Base-by-base conservation (phyloP, 2,888 invertebrate species). In the Tipula vernalis region DNA sequence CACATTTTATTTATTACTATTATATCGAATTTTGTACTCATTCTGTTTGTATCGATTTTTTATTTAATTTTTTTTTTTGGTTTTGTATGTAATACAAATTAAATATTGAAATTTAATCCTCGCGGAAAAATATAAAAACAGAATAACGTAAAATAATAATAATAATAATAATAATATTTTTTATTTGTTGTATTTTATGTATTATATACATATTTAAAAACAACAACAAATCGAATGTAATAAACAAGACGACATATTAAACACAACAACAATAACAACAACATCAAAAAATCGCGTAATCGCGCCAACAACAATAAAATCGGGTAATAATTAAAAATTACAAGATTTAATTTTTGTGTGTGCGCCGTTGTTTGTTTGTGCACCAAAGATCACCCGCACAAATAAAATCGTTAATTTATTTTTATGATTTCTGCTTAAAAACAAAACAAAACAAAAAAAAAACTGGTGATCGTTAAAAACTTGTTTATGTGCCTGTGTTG, bases 311-410 rank as follows among this genome's bases (percentile, higher is more conserved):
- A 57, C 51, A 57, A 57, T 57, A n/a, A 57, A 57, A 57, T 57
- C 15, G 71, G 71, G 71, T 28, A 71, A 71, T 71, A 71, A 71
- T 71, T 71, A 71, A 71, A 71, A 71, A 71, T 71, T 71, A 71
- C 71, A 71, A 71, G 71, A 71, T 2, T 71, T 71, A 71, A 28
- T 28, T 71, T 71, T 28, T 28, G 28, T 28, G 28, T 71, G 51
- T 51, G 51, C n/a, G n/a, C 51, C 51, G 51, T 51, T 51, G n/a
- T 71, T 28, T 71, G 71, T 18, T 28, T 71, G 51, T 57, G 28
- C 71, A 71, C 71, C 71, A 71, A 71, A 71, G 71, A 71, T 71
- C 71, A 71, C 71, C 71, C 71, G 71, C 71, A 71, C 71, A 71
- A 71, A 28, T 71, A 71, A 71, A 71, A 71, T 71, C 28, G 71